Conservation (phyloP, 2,888 invertebrate species). For the Proisotoma minuta region DNA sequence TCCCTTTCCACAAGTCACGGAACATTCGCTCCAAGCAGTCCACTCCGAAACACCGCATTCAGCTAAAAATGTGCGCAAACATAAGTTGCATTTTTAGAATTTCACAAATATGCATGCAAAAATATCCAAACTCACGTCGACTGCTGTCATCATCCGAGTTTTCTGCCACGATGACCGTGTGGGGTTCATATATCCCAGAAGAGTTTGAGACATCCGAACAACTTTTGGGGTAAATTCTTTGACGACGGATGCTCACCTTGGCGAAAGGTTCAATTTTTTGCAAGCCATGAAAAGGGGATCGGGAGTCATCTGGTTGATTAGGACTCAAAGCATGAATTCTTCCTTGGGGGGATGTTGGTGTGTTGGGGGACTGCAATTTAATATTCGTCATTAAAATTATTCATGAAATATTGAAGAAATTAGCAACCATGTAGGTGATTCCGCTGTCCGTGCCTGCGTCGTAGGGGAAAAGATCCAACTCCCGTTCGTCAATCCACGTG, state of each 20-base stretch:
- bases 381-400: background rate
- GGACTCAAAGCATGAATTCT: slow-evolving; percentile 84
- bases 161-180: slow-evolving; percentile 55
- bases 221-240: slow-evolving; percentile 63
- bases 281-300: slow-evolving; percentile 73
- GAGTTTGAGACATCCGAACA: slow-evolving; percentile 58
- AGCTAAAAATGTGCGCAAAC: slow-evolving; percentile 55
- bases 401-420: slow-evolving; percentile 43
- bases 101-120: slow-evolving; percentile 4
- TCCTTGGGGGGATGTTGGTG: slow-evolving; percentile 72
- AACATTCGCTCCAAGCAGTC: slow-evolving; percentile 70
- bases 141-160: slow-evolving; percentile 62
- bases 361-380: slow-evolving; percentile 65
- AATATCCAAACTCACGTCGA: slow-evolving; percentile 57
- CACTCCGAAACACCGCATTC: slow-evolving; percentile 76
- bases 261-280: slow-evolving; percentile 77
- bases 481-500: slow-evolving; percentile 78
- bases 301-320: slow-evolving; percentile 82
- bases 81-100: background rate
- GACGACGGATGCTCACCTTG: slow-evolving; percentile 64
- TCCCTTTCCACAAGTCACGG: slow-evolving; percentile 84
- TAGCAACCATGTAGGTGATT: slow-evolving; percentile 74
- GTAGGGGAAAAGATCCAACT: slow-evolving; percentile 83
- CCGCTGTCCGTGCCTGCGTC: slow-evolving; percentile 91
- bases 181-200: slow-evolving; percentile 30